A percentile compares a stretch with the other conserved stretches of the same genome.
phyloP scores from a whole-genome alignment of 1,140 invertebrate genomes.

The Argopecten irradians region DNA sequence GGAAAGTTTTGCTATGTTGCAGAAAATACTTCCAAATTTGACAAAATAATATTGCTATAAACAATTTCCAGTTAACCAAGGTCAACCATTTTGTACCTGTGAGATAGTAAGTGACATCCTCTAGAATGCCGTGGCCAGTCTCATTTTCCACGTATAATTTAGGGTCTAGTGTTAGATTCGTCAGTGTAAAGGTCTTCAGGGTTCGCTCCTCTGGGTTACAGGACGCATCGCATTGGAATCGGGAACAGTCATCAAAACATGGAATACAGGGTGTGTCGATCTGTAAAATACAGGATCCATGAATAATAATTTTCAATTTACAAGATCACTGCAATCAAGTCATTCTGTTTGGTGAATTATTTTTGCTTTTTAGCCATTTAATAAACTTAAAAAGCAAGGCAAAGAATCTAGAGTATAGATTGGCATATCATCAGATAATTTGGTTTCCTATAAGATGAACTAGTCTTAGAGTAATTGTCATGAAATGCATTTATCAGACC shows the following conservation, averaged over 20 bases:
- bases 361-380: too few species aligned
- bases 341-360: too few species aligned
- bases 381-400: too few species aligned
- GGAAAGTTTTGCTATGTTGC: too few species aligned
- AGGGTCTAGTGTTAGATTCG: conserved; percentile 32
- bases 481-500: too few species aligned
- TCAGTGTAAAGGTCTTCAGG: conserved; percentile 35
- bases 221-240: conserved; percentile 30
- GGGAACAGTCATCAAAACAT: conserved; percentile 44
- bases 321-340: background rate
- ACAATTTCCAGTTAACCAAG: background rate
- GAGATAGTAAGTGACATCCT: conserved; percentile 44
- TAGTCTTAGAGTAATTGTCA: too few species aligned
- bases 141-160: conserved; percentile 28
- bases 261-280: conserved; percentile 47
- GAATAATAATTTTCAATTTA: background rate
- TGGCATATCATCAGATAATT: too few species aligned
- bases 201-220: conserved; percentile 32
- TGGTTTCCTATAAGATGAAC: too few species aligned
- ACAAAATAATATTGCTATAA: background rate
- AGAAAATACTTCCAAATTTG: too few species aligned
- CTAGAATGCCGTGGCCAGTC: background rate
- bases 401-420: too few species aligned
- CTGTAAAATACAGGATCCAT: conserved; percentile 22
- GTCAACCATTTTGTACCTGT: conserved; percentile 37